Base-by-base conservation (phyloP, 2,888 invertebrate species). In the Andrena bucephala region DNA sequence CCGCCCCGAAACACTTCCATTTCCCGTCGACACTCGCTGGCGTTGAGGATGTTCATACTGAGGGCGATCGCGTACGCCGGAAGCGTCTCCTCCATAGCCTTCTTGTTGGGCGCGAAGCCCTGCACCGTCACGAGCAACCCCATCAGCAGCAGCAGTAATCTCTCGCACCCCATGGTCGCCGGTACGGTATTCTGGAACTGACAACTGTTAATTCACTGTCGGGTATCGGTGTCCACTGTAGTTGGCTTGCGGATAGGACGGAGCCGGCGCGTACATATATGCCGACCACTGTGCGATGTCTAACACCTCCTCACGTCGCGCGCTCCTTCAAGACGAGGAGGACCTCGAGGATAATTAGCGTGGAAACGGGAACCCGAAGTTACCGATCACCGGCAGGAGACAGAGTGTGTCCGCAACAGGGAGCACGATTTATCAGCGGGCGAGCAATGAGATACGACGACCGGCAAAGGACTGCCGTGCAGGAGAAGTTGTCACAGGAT, bases 1-100 rank as follows among this genome's bases (percentile, higher is more conserved):
- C 94, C 94, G 0, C 92, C 89, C 52, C 93, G 93, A 59, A 95
- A 94, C 16, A 91, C 89, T 16, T 92, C 92, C 83, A 95, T 86
- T 31, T 95, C 93, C 29, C 87, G 85, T 27, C 91, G 91, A 82
- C 95, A 95, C 24, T n/a, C 59, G 54, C 79, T 78, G 13, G 79
- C 60, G 27, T 90, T 90, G 10, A 90, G 68, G 2, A 82, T 50
- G 29, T 75, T 48, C 2, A 88, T 85, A 57, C 84, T 75, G 0
- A 52, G 29, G 0, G 92, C 89, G 4, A 94, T 24, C 36, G 92
- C 89, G 81, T 93, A 94, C 13, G 85, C 91, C 31, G 94, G 94
- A 36, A 92, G 36, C 1, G 82, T 87, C 6, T 84, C 84, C 42
- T 63, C 79, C 72, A 92, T 79, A 2, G 87, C n/a, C 52, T 90